A percentile compares a stretch with the other conserved stretches of the same genome.
phyloP scores from a whole-genome alignment of 2,113 vertebrate species.

The Apteryx owenii region DNA sequence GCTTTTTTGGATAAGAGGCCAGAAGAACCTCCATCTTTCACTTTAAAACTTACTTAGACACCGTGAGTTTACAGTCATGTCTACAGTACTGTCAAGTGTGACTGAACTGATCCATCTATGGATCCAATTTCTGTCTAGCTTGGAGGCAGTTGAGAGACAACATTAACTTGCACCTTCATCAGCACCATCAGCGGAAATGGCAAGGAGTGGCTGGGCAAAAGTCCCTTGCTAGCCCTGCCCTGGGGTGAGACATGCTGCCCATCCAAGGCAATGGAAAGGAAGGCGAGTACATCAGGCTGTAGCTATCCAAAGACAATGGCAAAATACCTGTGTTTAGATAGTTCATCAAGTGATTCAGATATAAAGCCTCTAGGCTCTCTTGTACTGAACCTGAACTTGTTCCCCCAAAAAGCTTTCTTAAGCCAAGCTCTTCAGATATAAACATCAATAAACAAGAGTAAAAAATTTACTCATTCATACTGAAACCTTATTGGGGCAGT shows the following conservation, averaged over 20 bases:
- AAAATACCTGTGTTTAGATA: not conserved
- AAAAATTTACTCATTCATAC: not conserved
- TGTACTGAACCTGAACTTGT: not conserved
- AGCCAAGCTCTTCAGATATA: not conserved
- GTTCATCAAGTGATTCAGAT: not conserved
- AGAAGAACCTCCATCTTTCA: not conserved
- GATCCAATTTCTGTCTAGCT: not conserved
- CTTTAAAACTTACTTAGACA: not conserved
- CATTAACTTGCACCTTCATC: not conserved
- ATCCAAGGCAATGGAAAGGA: not conserved
- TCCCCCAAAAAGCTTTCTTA: not conserved
- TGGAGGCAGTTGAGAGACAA: not conserved
- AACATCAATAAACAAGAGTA: not conserved
- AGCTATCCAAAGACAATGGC: not conserved
- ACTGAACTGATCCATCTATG: not conserved
- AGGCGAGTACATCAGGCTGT: not conserved
- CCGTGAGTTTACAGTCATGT: fast-evolving
- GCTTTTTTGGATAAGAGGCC: not conserved
- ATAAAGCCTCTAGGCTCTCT: not conserved
- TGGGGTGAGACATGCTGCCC: not conserved
- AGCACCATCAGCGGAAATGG: not conserved
- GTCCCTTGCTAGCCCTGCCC: not conserved
- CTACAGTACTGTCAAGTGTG: not conserved
- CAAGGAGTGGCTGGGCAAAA: not conserved
- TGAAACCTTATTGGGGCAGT: not conserved